Evolutionary conservation across 1,140 invertebrate genomes (phyloP).

Genomic region (Octopus bimaculoides): DNA sequence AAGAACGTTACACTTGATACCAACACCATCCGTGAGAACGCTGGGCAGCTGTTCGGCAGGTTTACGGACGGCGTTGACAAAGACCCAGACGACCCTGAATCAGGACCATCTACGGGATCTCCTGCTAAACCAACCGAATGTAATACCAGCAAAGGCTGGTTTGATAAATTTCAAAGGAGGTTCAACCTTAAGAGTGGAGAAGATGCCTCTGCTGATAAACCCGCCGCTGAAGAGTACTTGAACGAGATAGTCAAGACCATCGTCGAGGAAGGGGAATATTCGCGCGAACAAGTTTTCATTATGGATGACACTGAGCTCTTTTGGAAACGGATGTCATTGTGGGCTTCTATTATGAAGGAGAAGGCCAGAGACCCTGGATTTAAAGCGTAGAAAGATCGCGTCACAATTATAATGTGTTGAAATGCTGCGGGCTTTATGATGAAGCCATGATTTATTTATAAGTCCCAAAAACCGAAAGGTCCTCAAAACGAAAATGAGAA

Average conservation of each 20-base stretch:
- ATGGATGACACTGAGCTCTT: not conserved
- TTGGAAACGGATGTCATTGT: conserved; percentile 6
- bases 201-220: not conserved
- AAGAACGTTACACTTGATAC: not conserved
- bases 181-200: conserved; percentile 1
- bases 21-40: not conserved
- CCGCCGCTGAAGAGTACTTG: conserved; percentile 2
- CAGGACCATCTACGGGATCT: not conserved
- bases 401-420: not conserved
- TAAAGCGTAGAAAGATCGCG: not conserved
- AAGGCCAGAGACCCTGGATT: not conserved
- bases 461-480: not conserved
- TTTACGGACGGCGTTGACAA: not conserved
- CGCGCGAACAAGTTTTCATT: not conserved
- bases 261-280: not conserved
- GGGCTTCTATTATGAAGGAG: conserved; percentile 4
- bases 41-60: not conserved
- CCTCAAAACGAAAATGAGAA: conserved; percentile 4
- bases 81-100: not conserved
- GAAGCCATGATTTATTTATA: conserved; percentile 1
- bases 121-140: conserved; percentile 2
- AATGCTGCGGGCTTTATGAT: conserved; percentile 7
- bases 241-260: not conserved
- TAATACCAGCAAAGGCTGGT: not conserved
- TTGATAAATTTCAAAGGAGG: conserved; percentile 1